Evolutionary conservation across 2,113 vertebrate species (phyloP), one percentile per base, ranked within the genome.

Genomic region (Lepus timidus): DNA sequence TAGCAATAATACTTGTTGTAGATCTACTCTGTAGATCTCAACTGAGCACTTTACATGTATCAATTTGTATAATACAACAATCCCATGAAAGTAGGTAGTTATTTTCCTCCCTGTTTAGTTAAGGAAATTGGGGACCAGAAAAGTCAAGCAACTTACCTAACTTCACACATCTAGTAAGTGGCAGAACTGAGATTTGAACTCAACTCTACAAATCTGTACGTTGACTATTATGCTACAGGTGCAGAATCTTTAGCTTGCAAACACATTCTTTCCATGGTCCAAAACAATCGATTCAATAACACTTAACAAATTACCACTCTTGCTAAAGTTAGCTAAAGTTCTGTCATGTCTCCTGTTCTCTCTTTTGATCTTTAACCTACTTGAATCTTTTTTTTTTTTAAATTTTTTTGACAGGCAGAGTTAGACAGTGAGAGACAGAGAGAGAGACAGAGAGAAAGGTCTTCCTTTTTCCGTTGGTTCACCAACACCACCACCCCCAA

Each of bases 61-160:
- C 16, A 51, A n/a, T 88, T 70, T 36, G 85, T 58, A 25, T 82
- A 84, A 62, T 76, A 85, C 62, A 65, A 33, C 19, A 85, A 39
- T 81, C 36, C 22, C 62, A 51, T 61, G 11, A 44, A 80, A 76
- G 29, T 36, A 87, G 36, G 31, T 74, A 67, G 6, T 76, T 88
- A 84, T 85, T 93, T 87, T 33, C 25, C n/a, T 10, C 44, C 25
- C 85, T 71, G 51, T 93, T 81, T 31, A 86, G 3, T 76, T 95
- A 90, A 79, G 36, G 62, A 93, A 95, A 78, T 39, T 82, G 74
- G 6, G 36, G 19, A 36, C 81, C 36, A 76, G 74, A 84, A 95
- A 85, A 93, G 61, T 76, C 51, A 93, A 85, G 31, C 39, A 79
- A 93, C 31, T 96, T 96, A 10, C 11, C 10, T 27, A 91, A 71